Base-by-base conservation (phyloP, 2,113 vertebrate genomes). In the Stomatorhinus ivindoensis region DNA sequence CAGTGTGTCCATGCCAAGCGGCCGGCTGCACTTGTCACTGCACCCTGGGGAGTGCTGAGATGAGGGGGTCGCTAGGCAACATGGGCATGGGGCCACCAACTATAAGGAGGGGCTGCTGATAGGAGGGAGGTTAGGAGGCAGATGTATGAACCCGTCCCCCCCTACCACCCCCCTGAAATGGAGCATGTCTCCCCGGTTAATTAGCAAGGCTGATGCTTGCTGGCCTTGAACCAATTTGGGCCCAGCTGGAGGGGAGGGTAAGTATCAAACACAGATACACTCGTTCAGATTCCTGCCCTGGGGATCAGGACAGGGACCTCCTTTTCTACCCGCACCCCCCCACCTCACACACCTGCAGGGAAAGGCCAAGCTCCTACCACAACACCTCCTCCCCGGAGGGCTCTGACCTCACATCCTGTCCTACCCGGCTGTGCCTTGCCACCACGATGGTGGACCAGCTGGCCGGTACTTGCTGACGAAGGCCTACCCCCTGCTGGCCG, bases 21-120 rank as follows among this genome's bases (percentile, higher is more conserved):
- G 73, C n/a, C 73, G 27, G n/a, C 73, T 39, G 88, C 27, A 31
- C 73, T 8, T 48, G 24, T 39, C n/a, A 4, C 31, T 31, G 24
- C 88, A 42, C 73, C 69, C 15, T 1, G 46, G 83, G 83, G 44
- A 48, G 3, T 50, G 50, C 48, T 53, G 6, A 48, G 53, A n/a
- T 46, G 2, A 27, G 55, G 42, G 35, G 51, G 51, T 89, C 53
- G 24, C 88, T 89, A 84, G 88, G 88, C 76, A 89, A 89, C 50
- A 84, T 17, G 51, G 39, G 21, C 15, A 9, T 21, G 24, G 44
- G 39, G 76, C 80, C 27, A 8, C 39, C 55, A 13, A 39, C 51
- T 42, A 44, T 19, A 61, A 31, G 7, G 53, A 51, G 27, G n/a
- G 35, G 19, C 51, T 87, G n/a, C 42, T 31, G 5, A 48, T 53